phyloP scores from a whole-genome alignment of 2,888 invertebrate genomes.

The Dromius quadrimaculatus region DNA sequence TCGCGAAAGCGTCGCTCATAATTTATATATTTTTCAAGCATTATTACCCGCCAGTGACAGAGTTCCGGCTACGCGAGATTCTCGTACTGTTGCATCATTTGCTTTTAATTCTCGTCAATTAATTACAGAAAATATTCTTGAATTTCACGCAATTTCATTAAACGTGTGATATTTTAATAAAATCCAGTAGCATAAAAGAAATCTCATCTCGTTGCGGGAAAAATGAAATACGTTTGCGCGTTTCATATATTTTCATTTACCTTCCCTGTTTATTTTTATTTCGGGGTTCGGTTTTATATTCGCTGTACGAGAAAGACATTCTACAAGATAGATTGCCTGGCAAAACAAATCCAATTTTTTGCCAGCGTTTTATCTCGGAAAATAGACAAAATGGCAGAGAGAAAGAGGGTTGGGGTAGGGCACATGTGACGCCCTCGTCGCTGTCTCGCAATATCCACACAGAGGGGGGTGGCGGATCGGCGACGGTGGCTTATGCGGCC shows the following conservation, averaged over 20 bases:
- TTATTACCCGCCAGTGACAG: constrained; percentile 61
- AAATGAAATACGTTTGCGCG: constrained; percentile 47
- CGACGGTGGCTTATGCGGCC: constrained; percentile 17
- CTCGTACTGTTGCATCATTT: constrained; percentile 39
- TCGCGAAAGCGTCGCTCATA: constrained; percentile 57
- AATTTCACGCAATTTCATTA: constrained; percentile 32
- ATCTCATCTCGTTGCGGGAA: constrained; percentile 39
- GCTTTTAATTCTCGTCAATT: constrained; percentile 29
- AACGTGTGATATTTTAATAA: constrained; percentile 42
- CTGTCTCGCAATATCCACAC: constrained; percentile 53
- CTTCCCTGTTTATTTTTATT: constrained; percentile 49
- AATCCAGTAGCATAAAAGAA: constrained; percentile 42
- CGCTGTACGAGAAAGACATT: constrained; percentile 39
- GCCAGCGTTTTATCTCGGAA: constrained; percentile 46
- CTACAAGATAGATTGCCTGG: constrained; percentile 50
- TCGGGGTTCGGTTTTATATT: constrained; percentile 42
- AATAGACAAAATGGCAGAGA: constrained; percentile 54
- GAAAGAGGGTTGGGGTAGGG: constrained; percentile 43
- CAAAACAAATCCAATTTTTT: constrained; percentile 53
- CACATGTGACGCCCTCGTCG: constrained; percentile 54
- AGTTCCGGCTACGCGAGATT: constrained; percentile 1
- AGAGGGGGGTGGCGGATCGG: constrained; percentile 54
- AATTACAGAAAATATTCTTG: constrained; percentile 31
- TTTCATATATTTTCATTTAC: constrained; percentile 50
- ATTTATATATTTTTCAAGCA: constrained; percentile 63